Evolutionary conservation across 2,797 vertebrate species (phyloP).

Genomic region (Peromyscus nudipes): DNA sequence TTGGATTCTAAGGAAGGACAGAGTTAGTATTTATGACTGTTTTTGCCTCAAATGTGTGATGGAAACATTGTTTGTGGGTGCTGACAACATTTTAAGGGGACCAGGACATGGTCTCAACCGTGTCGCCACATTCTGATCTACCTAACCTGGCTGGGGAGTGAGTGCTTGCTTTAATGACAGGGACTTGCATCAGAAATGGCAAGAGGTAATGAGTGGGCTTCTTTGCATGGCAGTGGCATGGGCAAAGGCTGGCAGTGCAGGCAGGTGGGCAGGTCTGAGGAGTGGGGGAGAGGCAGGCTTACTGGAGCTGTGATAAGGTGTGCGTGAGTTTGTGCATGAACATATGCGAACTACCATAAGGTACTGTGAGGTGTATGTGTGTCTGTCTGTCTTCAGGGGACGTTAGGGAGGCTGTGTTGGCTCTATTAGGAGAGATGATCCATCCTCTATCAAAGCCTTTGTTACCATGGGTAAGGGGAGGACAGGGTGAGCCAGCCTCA

Average conservation of each 20-base stretch:
- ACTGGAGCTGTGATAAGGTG: not conserved
- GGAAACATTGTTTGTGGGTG: slow-evolving; percentile 39
- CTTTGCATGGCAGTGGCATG: not conserved
- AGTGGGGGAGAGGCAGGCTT: not conserved
- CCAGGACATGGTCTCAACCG: not conserved
- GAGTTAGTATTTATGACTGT: slow-evolving; percentile 49
- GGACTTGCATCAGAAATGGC: not conserved
- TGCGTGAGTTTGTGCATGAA: too few species aligned
- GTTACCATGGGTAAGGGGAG: not conserved
- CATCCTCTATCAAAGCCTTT: not conserved
- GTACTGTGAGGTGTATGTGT: not conserved
- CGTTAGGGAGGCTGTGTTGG: not conserved
- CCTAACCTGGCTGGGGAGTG: not conserved
- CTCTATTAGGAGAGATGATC: not conserved
- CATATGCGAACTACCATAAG: not conserved
- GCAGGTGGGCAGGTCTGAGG: not conserved
- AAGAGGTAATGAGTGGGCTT: not conserved
- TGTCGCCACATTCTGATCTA: not conserved
- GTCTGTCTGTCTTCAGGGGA: not conserved
- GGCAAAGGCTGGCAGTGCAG: slow-evolving; percentile 1
- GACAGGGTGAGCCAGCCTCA: not conserved
- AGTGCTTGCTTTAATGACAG: slow-evolving; percentile 1
- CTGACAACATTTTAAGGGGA: not conserved
- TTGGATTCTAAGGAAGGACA: slow-evolving; percentile 55
- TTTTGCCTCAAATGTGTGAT: slow-evolving; percentile 50